A percentile compares a stretch with the other conserved stretches of the same genome.
Evolutionary conservation across 2,797 vertebrate genomes (phyloP).

Genomic region (Garrulus glandarius): DNA sequence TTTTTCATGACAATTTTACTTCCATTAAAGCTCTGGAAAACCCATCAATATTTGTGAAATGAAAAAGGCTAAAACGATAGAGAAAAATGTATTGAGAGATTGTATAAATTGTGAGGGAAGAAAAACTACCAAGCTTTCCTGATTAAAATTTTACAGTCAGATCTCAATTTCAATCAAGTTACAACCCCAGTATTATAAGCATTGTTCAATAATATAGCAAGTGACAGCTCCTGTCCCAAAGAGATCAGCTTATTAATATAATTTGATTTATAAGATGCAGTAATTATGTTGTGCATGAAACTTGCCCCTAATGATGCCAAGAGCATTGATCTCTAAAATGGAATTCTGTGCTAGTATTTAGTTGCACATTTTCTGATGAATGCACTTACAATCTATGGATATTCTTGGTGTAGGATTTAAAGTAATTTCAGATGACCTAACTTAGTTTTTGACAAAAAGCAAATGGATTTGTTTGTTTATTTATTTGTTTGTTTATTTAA

Average conservation of each 20-base stretch:
- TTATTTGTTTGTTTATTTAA: not conserved
- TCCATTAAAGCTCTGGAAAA: conserved; percentile 6
- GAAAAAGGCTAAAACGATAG: not conserved
- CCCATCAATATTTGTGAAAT: not conserved
- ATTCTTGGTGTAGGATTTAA: not conserved
- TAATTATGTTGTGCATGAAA: not conserved
- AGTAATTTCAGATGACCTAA: not conserved
- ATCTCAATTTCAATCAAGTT: not conserved
- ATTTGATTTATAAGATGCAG: not conserved
- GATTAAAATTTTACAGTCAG: not conserved
- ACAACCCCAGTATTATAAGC: not conserved
- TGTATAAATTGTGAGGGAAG: not conserved
- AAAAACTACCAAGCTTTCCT: not conserved
- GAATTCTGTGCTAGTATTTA: not conserved
- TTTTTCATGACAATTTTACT: not conserved
- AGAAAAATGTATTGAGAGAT: not conserved
- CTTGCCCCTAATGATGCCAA: not conserved
- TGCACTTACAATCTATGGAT: not conserved
- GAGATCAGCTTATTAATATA: not conserved
- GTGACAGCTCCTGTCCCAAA: not conserved
- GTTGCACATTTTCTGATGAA: not conserved
- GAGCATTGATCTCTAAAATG: not conserved
- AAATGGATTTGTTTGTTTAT: not conserved
- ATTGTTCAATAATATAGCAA: not conserved
- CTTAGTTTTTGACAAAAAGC: not conserved